Evolutionary conservation across 2,797 vertebrate genomes (phyloP).

Genomic region (Bradypodion pumilum): DNA sequence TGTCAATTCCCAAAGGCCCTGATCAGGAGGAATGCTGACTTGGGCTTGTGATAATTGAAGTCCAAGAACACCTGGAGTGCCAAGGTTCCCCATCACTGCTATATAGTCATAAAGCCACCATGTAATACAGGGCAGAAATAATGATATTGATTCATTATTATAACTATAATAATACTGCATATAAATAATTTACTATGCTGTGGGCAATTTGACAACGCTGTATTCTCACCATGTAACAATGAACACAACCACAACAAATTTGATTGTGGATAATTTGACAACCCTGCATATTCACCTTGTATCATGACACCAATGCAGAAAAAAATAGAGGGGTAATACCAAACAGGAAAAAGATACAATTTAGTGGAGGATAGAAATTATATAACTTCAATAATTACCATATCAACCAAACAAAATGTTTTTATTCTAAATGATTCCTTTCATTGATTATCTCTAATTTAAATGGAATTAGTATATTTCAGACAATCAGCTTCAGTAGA

Average conservation of each 20-base stretch:
- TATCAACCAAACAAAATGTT: slow-evolving; percentile 13
- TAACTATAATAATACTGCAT: too few relatives aligned
- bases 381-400: slow-evolving; percentile 36
- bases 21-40: too few relatives aligned
- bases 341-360: slow-evolving; percentile 21
- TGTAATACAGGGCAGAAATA: neutral
- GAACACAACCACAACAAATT: too few relatives aligned
- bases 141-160: too few relatives aligned
- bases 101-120: neutral
- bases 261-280: neutral
- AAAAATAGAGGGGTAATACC: slow-evolving; percentile 23
- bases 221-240: too few relatives aligned
- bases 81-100: too few relatives aligned
- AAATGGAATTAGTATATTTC: slow-evolving; percentile 35
- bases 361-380: slow-evolving; percentile 31
- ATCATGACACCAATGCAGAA: neutral
- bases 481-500: slow-evolving; percentile 30
- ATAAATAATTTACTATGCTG: too few relatives aligned
- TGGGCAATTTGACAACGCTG: too few relatives aligned
- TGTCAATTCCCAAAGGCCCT: too few relatives aligned
- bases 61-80: too few relatives aligned
- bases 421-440: neutral
- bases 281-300: neutral
- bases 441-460: slow-evolving; percentile 45
- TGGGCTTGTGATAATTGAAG: too few relatives aligned